Evolutionary conservation across 1,140 invertebrate genomes (phyloP).

Genomic region (Pemphigus obesinymphae): DNA sequence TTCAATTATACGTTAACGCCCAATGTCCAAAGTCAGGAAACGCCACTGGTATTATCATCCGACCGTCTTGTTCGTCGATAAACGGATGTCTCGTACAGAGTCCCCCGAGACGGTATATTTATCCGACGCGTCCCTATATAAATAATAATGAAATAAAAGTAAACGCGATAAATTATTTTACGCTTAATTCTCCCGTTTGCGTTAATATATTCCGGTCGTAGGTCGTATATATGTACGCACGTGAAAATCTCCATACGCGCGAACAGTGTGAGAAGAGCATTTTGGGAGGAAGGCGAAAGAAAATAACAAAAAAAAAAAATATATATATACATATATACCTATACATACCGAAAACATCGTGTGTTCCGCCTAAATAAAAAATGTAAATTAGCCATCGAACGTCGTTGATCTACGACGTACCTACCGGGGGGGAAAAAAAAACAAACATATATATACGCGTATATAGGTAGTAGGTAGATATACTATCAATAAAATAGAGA

Average conservation of each 20-base stretch:
- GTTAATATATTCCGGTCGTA: neutral
- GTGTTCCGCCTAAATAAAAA: neutral
- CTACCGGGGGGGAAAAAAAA: too few species aligned
- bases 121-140: neutral
- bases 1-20: too few species aligned
- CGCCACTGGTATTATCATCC: too few species aligned
- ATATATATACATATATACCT: neutral
- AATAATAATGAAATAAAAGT: neutral
- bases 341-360: neutral
- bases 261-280: too few species aligned
- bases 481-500: neutral
- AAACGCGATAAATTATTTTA: neutral
- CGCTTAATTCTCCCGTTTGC: neutral
- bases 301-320: too few species aligned
- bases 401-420: neutral
- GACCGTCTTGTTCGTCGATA: too few species aligned
- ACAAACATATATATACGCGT: too few species aligned
- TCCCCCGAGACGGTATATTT: neutral
- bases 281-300: neutral
- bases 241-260: too few species aligned
- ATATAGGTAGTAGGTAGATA: neutral
- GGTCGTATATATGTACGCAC: too few species aligned
- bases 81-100: too few species aligned
- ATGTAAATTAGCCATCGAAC: neutral
- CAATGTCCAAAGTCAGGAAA: too few species aligned